Conservation (phyloP, 2,888 invertebrate species). For the Sipha maydis region DNA sequence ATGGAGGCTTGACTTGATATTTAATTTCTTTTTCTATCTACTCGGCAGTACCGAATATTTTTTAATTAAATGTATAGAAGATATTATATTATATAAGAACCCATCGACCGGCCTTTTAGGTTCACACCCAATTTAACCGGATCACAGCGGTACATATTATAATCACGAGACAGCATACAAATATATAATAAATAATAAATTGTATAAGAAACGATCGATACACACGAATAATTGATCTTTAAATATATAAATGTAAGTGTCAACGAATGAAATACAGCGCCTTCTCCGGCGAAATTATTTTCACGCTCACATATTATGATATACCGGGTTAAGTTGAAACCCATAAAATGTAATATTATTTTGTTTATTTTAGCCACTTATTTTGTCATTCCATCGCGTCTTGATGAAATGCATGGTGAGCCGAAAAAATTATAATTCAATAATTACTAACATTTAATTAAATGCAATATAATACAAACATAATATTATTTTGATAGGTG, state of each 20-base stretch:
- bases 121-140: background rate
- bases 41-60: background rate
- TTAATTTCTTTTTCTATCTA: background rate
- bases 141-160: background rate
- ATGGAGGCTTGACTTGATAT: background rate
- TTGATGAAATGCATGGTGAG: no score
- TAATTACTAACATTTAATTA: no score
- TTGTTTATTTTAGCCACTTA: background rate
- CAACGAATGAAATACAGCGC: background rate
- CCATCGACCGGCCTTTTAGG: background rate
- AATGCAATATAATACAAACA: no score
- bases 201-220: background rate
- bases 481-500: no score
- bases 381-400: background rate
- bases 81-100: background rate
- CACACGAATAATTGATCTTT: background rate
- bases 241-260: slow-evolving; percentile 30
- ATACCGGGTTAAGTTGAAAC: background rate
- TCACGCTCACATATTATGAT: background rate
- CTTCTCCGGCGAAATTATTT: slow-evolving; percentile 4
- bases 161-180: background rate
- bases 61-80: background rate
- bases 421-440: no score
- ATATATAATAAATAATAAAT: background rate
- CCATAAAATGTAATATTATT: background rate